These are phyloP conservation scores for Hestina assimilis DNA, from an alignment of 1,140 invertebrate species.

Conservation along the genomic window DNA sequence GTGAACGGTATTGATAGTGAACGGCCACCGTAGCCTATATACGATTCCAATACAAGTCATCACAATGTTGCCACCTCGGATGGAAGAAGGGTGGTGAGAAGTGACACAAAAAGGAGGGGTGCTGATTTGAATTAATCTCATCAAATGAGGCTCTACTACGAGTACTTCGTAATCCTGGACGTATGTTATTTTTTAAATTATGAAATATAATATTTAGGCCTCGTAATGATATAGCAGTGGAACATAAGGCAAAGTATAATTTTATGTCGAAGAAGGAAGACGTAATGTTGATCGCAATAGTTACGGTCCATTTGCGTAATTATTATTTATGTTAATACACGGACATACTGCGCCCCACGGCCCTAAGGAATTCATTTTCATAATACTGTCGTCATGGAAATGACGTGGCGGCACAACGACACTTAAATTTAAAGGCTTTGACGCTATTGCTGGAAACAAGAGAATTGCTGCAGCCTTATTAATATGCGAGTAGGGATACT, in stretches of 20 bases:
- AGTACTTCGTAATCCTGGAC: too few species aligned
- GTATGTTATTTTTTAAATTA: too few species aligned
- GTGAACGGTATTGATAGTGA: too few species aligned
- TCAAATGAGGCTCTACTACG: too few species aligned
- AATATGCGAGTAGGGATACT: conserved; percentile 3
- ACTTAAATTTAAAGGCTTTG: conserved; percentile 7
- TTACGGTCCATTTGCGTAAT: conserved; percentile 10
- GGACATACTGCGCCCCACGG: neutral
- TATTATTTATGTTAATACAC: conserved; percentile 12
- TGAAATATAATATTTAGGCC: too few species aligned
- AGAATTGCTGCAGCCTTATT: conserved; percentile 10
- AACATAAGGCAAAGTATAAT: neutral
- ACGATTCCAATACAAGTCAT: neutral
- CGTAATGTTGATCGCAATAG: conserved; percentile 1
- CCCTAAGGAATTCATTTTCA: conserved; percentile 13
- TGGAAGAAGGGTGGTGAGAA: too few species aligned
- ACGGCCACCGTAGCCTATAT: neutral
- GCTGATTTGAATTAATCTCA: too few species aligned
- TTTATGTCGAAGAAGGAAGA: neutral
- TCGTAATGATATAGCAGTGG: too few species aligned
- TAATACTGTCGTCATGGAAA: conserved; percentile 10
- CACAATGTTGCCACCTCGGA: neutral
- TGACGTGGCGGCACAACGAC: conserved; percentile 5
- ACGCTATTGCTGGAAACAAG: conserved; percentile 7
- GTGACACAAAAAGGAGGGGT: too few species aligned